Evolutionary conservation across 2,113 vertebrate species (phyloP).

Genomic region (Gulo gulo): DNA sequence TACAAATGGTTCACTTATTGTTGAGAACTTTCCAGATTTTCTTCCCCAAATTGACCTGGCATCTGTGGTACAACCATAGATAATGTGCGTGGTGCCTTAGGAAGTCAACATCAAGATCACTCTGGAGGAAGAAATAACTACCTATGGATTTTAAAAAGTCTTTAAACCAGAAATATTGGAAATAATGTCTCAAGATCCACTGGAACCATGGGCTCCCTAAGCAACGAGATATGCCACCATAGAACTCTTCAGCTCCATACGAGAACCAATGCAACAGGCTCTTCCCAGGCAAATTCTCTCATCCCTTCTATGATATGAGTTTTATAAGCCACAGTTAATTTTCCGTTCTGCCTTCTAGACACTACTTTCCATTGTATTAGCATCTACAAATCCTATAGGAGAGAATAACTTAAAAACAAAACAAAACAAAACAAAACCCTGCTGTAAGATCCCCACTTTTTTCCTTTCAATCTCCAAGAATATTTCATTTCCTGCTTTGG

Average conservation of each 20-base stretch:
- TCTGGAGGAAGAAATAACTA: background rate
- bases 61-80: background rate
- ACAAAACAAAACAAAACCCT: too few relatives aligned
- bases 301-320: background rate
- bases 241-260: too few relatives aligned
- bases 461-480: constrained; percentile 55
- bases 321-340: background rate
- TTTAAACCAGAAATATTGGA: background rate
- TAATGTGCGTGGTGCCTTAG: background rate
- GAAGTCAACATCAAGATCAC: background rate
- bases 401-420: background rate
- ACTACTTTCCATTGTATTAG: background rate
- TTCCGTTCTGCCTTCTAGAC: background rate
- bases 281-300: background rate
- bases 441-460: background rate
- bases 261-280: background rate
- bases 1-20: background rate
- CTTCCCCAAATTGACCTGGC: background rate
- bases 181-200: background rate
- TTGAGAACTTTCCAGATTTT: background rate
- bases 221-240: background rate
- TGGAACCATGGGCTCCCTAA: background rate
- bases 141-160: background rate
- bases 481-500: constrained; percentile 70
- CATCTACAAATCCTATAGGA: background rate